Conservation (phyloP, 2,797 vertebrate species). For the Champsocephalus esox region DNA sequence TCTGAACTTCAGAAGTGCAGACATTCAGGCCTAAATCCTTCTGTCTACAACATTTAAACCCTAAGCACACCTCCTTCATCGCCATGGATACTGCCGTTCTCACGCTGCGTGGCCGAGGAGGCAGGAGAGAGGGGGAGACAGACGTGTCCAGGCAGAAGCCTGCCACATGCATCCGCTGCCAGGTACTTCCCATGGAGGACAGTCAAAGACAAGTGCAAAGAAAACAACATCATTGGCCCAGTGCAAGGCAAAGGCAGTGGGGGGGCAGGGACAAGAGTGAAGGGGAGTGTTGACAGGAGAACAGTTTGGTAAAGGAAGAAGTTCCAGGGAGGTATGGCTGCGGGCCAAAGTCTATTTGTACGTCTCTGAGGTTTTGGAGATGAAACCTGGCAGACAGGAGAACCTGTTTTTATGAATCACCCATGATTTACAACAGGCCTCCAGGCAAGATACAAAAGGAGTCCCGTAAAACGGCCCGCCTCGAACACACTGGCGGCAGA, state of each 20-base stretch:
- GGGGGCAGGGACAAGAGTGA: slow-evolving; percentile 51
- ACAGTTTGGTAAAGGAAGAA: slow-evolving; percentile 75
- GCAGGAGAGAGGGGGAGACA: slow-evolving; percentile 62
- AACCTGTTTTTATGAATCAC: slow-evolving; percentile 82
- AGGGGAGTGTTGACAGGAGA: slow-evolving; percentile 76
- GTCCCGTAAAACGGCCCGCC: slow-evolving; percentile 65
- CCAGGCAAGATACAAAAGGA: slow-evolving; percentile 58
- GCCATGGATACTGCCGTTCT: slow-evolving; percentile 73
- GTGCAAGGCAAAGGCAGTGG: slow-evolving; percentile 50
- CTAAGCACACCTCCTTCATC: slow-evolving; percentile 33
- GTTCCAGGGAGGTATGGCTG: slow-evolving; percentile 84
- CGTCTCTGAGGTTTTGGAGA: slow-evolving; percentile 76
- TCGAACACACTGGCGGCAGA: slow-evolving; percentile 65
- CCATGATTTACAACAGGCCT: slow-evolving; percentile 81
- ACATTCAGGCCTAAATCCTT: slow-evolving; percentile 62
- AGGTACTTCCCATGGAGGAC: slow-evolving; percentile 84
- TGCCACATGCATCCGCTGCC: slow-evolving; percentile 80
- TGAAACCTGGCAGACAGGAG: slow-evolving; percentile 80
- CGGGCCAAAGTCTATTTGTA: slow-evolving; percentile 81
- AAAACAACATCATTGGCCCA: slow-evolving; percentile 75
- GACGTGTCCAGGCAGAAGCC: slow-evolving; percentile 83
- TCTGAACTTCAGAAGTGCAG: slow-evolving; percentile 51
- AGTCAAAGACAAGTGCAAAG: slow-evolving; percentile 79
- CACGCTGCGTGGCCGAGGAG: slow-evolving; percentile 74
- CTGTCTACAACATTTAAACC: slow-evolving; percentile 62